Evolutionary conservation across 2,797 vertebrate species (phyloP).

Genomic region (Channa striata): DNA sequence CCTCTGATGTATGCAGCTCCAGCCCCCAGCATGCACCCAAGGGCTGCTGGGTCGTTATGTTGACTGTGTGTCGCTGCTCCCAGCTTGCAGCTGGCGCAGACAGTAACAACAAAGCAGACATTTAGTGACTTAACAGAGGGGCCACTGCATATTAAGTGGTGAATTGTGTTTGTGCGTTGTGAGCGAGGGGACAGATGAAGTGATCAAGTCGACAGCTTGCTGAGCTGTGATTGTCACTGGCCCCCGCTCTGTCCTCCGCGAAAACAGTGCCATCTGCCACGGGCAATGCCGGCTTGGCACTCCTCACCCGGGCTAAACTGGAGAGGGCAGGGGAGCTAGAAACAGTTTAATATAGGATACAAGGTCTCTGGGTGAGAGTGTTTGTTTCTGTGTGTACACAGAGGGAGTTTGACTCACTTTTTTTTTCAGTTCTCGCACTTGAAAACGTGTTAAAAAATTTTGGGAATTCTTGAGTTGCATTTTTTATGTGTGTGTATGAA

Average conservation of each 20-base stretch:
- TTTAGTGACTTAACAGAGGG: constrained; percentile 70
- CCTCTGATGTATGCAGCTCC: constrained; percentile 51
- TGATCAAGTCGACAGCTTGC: constrained; percentile 81
- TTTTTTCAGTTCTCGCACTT: constrained; percentile 1
- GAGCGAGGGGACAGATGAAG: constrained; percentile 77
- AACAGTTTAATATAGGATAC: constrained; percentile 57
- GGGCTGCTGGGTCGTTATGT: constrained; percentile 65
- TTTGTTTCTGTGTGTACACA: constrained; percentile 37
- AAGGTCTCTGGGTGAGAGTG: constrained; percentile 50
- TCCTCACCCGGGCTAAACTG: constrained; percentile 59
- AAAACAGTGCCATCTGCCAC: constrained; percentile 81
- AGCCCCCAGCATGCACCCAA: constrained; percentile 51
- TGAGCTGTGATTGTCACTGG: constrained; percentile 81
- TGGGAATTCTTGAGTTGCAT: background rate
- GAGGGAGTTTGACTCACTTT: constrained; percentile 1
- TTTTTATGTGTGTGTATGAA: constrained; percentile 22
- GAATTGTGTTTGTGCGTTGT: constrained; percentile 39
- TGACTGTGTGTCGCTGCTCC: constrained; percentile 59
- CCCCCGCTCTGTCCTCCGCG: constrained; percentile 67
- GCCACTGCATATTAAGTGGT: constrained; percentile 42
- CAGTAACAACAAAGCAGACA: constrained; percentile 73
- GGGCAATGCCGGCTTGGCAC: constrained; percentile 76
- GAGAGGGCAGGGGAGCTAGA: constrained; percentile 64
- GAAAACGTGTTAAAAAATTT: background rate
- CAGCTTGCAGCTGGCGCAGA: constrained; percentile 73